Percentiles rank a stretch among this genome's conserved stretches.
Evolutionary conservation across 2,113 vertebrate species (phyloP).

Genomic region (Herpetotheres cachinnans): DNA sequence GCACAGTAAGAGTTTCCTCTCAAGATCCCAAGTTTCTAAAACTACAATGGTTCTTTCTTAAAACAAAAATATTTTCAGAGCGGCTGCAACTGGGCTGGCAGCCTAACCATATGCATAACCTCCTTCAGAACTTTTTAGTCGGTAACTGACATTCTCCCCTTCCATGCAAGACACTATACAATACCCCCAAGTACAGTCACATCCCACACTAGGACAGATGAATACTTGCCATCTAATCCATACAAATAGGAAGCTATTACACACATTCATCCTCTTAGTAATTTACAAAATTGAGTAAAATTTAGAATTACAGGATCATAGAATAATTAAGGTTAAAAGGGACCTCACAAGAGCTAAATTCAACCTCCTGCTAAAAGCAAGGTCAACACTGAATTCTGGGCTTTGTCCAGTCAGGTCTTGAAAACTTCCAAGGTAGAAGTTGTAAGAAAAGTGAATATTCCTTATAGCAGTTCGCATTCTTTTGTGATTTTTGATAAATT

Average conservation of each 20-base stretch:
- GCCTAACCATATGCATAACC: not conserved
- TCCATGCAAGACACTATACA: not conserved
- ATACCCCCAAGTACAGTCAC: not conserved
- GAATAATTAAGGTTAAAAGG: not conserved
- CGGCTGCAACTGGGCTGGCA: not conserved
- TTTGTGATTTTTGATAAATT: not conserved
- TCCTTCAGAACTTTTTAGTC: not conserved
- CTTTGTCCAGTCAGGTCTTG: not conserved
- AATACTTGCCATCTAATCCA: not conserved
- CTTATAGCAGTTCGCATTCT: not conserved
- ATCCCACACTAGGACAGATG: not conserved
- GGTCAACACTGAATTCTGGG: not conserved
- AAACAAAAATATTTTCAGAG: not conserved
- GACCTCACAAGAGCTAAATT: not conserved
- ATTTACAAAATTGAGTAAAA: not conserved
- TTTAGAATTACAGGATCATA: not conserved
- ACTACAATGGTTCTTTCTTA: not conserved
- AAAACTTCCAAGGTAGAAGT: not conserved
- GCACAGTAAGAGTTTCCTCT: not conserved
- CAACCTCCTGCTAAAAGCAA: not conserved
- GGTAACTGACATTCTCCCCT: not conserved
- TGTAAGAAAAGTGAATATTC: not conserved
- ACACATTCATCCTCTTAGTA: not conserved
- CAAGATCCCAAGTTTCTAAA: not conserved
- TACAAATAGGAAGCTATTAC: not conserved